Base-by-base conservation (phyloP, 2,888 invertebrate genomes). In the Desoria tigrina region DNA sequence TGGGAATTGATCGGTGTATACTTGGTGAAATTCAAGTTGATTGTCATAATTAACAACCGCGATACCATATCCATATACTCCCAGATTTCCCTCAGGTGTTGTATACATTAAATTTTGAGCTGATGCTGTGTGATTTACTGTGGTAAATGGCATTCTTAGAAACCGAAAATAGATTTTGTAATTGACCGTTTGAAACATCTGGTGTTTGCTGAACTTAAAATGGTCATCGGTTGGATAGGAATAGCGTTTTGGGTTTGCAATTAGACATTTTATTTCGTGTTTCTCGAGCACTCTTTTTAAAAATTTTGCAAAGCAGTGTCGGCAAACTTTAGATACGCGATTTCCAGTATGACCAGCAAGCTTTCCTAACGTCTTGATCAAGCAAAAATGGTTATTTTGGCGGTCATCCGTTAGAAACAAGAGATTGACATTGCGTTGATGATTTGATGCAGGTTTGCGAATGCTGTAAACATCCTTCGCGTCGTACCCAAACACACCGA, bases 371-470 rank as follows among this genome's bases (percentile, higher is more conserved):
- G 6, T 45, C 21, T 6, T 16, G 6, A 45, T 18, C 45, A 45
- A 45, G 45, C 45, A 45, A 45, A 11, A 45, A 45, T 45, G 45
- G 16, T 9, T 21, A 18, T 45, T 45, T 16, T 45, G n/a, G n/a
- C n/a, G n/a, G 4, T 16, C 45, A 4, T 16, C 21, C 6, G 45
- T 18, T 21, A 45, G 21, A 39, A 39, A 16, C 16, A 39, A 39
- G 39, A 39, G 39, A 39, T 39, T 39, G 16, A 39, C 39, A 11
- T 39, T 9, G 9, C 16, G 39, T 16, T 16, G 45, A 6, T 11
- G 4, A 45, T 16, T 32, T 32, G 32, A 11, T 32, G 32, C 21
- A 11, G 6, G n/a, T 39, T 18, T 6, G 45, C n/a, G 6, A 45
- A 16, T 16, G 21, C 4, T 11, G 21, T 18, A 16, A 4, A 45